Conservation (phyloP, 2,888 invertebrate genomes). For the Sturmia bella region DNA sequence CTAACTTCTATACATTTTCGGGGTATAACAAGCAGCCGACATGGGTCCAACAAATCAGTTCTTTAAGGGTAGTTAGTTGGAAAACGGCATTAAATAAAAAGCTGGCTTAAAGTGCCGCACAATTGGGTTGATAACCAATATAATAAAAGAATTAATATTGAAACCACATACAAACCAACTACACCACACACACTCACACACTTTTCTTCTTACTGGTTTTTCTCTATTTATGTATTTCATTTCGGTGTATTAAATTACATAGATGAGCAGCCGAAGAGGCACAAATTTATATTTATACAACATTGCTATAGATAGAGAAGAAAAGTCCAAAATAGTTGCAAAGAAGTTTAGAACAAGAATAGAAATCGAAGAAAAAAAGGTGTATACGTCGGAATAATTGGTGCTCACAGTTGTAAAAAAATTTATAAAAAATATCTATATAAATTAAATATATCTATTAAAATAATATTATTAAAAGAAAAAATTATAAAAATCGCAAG, state of each 20-base stretch:
- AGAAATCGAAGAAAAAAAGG: slow-evolving; percentile 67
- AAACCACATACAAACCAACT: slow-evolving; percentile 35
- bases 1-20: slow-evolving; percentile 38
- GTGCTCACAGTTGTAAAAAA: slow-evolving; percentile 49
- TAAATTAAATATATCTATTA: slow-evolving; percentile 15
- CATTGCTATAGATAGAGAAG: slow-evolving; percentile 64
- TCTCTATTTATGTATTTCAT: slow-evolving; percentile 40
- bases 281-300: slow-evolving; percentile 67
- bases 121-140: slow-evolving; percentile 77
- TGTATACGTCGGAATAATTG: slow-evolving; percentile 69
- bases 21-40: slow-evolving; percentile 77
- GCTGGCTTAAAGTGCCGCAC: slow-evolving; percentile 77
- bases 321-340: slow-evolving; percentile 54
- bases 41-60: slow-evolving; percentile 77
- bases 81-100: slow-evolving; percentile 77
- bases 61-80: slow-evolving; percentile 81
- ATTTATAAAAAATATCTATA: neutral
- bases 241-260: slow-evolving; percentile 64
- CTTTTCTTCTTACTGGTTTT: slow-evolving; percentile 37
- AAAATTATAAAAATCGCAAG: slow-evolving; percentile 6
- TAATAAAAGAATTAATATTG: neutral
- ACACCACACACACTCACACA: slow-evolving; percentile 32
- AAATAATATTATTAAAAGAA: slow-evolving; percentile 31
- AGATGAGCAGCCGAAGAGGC: slow-evolving; percentile 65
- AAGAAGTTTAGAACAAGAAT: slow-evolving; percentile 57